Evolutionary conservation across 2,797 vertebrate genomes (phyloP), one percentile per base, ranked within the genome.

Genomic region (Ptychobarbus kaznakovi): DNA sequence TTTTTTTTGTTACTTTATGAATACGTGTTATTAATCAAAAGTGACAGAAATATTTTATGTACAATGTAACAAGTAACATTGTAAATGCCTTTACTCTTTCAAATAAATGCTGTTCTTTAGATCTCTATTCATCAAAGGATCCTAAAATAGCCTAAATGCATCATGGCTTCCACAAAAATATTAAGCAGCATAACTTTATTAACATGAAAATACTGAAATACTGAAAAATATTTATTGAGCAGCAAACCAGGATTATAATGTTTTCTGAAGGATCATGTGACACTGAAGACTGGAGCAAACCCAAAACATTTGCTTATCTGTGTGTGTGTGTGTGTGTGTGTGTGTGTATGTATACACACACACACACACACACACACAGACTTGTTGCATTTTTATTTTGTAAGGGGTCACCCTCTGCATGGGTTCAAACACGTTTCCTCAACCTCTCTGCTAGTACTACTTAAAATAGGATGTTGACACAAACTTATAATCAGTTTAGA

Each of bases 391-490:
- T 75, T 75, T 40, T 58, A 58, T 76, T 15, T 76, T 40, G 13
- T 6, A 78, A 40, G 40, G 7, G 7, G 22, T 77, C 75, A 58
- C 40, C 40, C n/a, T 46, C 25, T 66, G 42, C 2, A 42, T 65
- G 58, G n/a, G 42, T 80, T 82, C 68, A 82, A 44, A 42, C 68
- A 20, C 9, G 38, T 82, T 82, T 40, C n/a, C 38, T 72, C 18
- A 63, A 44, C 40, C 76, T 46, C 40, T 63, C 42, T 20, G 40
- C 40, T 20, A 25, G 15, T 77, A 28, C 35, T 15, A 25, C 53
- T 42, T 16, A 78, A 61, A 78, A 42, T 42, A 42, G 22, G 9
- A 56, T 38, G 74, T 61, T 78, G 68, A 73, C 53, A 82, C 80
- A 73, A 74, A 82, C 40, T 20, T 72, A 46, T n/a, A 58, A 73